phyloP scores from a whole-genome alignment of 35 echinoderm and acorn worm genomes.

The Acanthaster planci region DNA sequence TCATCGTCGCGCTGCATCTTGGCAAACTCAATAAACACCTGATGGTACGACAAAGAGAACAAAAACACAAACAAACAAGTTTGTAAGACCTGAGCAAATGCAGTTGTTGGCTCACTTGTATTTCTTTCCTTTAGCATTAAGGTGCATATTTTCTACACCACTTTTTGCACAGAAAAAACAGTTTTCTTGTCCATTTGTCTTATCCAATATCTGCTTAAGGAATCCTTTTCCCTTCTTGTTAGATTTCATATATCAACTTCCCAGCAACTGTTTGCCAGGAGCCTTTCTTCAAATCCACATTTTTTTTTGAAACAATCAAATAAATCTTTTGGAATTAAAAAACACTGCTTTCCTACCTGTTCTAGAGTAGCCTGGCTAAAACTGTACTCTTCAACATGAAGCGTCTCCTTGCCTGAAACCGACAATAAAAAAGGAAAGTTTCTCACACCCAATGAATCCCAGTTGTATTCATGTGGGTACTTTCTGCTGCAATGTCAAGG shows the following conservation, averaged over 20 bases:
- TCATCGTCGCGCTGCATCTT: slow-evolving; percentile 51
- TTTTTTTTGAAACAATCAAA: not conserved
- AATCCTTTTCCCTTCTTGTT: no score
- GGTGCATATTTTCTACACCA: not conserved
- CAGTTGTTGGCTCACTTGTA: not conserved
- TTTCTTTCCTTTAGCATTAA: not conserved
- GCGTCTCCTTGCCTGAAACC: slow-evolving; percentile 54
- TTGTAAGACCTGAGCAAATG: no score
- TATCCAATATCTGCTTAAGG: not conserved
- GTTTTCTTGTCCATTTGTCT: not conserved
- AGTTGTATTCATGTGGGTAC: not conserved
- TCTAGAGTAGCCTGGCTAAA: slow-evolving; percentile 77
- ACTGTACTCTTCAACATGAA: slow-evolving; percentile 75
- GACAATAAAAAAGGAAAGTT: not conserved
- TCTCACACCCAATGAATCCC: no score
- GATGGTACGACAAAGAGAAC: not conserved
- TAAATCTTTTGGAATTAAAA: not conserved
- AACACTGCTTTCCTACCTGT: slow-evolving; percentile 52
- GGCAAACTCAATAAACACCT: slow-evolving; percentile 84
- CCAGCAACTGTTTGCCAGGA: no score
- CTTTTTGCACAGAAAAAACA: not conserved
- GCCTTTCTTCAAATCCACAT: not conserved
- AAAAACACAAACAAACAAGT: not conserved
- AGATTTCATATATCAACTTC: no score
- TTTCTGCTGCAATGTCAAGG: not conserved